Base-by-base conservation (phyloP, 1,140 invertebrate species). In the Megalopta genalis region DNA sequence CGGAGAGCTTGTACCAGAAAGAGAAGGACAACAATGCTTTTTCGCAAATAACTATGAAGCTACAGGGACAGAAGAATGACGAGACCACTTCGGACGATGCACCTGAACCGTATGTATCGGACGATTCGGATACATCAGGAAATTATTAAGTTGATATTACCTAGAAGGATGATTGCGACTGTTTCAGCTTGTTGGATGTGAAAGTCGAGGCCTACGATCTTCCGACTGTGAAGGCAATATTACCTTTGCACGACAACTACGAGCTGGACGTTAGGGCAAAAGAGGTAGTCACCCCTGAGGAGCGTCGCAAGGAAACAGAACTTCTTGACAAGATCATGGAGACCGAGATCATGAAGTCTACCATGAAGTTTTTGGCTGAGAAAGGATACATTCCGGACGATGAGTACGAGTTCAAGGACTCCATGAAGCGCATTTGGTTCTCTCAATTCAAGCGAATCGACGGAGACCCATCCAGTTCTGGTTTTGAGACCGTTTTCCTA, bases 401-500 rank as follows among this genome's bases (percentile, higher is more conserved):
- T 68, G 91, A 91, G 6, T 92, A 93, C 60, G 93, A 93, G 54
- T 94, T 94, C 63, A 93, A 93, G 63, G 91, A 94, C 52, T 88
- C 92, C 1, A 80, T 95, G 42, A 90, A 90, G 75, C 88, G 93
- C 18, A 93, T 95, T 46, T 94, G 94, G 94, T 94, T 94, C 80
- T 92, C 92, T 1, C 89, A 94, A 66, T 95, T 95, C 84, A 91
- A 94, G n/a, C 88, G 94, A 63, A 92, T 92, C 59, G 92, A 93
- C 21, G 91, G 92, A 3, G 91, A 93, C 37, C 83, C 93, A 0
- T 93, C 94, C 0, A 94, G 94, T 73, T 94, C 93, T 66, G 94
- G 94, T 3, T 95, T 95, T 80, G 95, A 95, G 80, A 95, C 95
- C 25, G 91, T 95, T 5, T 95, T 94, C 80, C 82, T 95, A 1